A percentile compares a stretch with the other conserved stretches of the same genome.
Conservation (phyloP, 64 coral and sea anemone species). For the Catalaphyllia jardinei region DNA sequence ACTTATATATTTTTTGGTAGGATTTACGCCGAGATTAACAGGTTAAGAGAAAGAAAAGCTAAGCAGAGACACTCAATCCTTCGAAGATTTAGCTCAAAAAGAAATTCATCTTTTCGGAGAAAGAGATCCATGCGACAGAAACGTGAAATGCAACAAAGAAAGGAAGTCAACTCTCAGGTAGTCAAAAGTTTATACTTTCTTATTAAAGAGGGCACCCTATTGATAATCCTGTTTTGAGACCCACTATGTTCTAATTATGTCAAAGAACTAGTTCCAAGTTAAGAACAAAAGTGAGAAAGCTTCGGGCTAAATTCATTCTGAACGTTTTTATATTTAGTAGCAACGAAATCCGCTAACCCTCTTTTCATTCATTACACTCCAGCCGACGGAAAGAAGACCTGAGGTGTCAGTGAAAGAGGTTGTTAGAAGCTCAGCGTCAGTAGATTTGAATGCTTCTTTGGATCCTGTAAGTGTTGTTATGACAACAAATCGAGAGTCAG, state of each 20-base stretch:
- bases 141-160: conserved; percentile 4
- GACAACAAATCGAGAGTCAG: neutral
- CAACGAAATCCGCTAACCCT: neutral
- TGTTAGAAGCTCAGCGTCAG: conserved; percentile 1
- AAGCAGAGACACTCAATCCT: conserved; percentile 10
- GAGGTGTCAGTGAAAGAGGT: neutral
- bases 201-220: no score
- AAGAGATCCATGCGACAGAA: conserved; percentile 31
- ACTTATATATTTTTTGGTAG: neutral
- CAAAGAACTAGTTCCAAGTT: no score
- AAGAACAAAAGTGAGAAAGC: no score
- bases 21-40: conserved; percentile 29
- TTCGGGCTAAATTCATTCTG: no score
- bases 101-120: conserved; percentile 30
- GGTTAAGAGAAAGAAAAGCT: neutral
- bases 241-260: no score
- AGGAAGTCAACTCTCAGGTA: neutral
- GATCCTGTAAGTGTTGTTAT: neutral
- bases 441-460: conserved; percentile 16
- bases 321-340: no score
- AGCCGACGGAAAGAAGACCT: neutral
- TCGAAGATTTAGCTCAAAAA: conserved; percentile 26
- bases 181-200: no score
- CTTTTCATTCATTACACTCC: neutral
- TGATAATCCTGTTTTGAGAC: no score